Base-by-base conservation (phyloP, 2,888 invertebrate species). In the Cyclophora albipunctata region DNA sequence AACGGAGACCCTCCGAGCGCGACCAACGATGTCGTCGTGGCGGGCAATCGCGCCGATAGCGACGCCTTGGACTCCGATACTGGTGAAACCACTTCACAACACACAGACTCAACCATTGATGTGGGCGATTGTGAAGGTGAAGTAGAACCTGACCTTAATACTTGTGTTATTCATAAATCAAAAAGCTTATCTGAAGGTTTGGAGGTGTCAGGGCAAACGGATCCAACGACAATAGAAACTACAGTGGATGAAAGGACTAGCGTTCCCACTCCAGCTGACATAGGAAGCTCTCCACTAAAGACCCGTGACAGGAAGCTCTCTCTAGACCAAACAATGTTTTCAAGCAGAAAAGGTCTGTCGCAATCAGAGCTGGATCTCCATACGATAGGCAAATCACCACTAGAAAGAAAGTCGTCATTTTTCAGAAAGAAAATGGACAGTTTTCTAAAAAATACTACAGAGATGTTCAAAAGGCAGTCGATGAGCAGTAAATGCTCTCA, bases 381-480 rank as follows among this genome's bases (percentile, higher is more conserved):
- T 69, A 77, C 76, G 4, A 78, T 86, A 53, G 86, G 87, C 4
- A 87, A 85, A 63, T 79, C 73, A 5, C 84, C 85, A 6, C 57
- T 88, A 6, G 84, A 86, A 58, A 69, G 86, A 34, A 88, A 88
- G 68, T 84, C 86, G 1, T 87, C 88, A 3, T 87, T 87, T 63
- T 88, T 87, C 52, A 72, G 76, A 47, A 87, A 87, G 55, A 87
- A 81, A 63, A 78, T 87, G 81, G 84, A 86, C 37, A 87, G 80
- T 60, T 86, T 88, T 57, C 64, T 87, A 5, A 84, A 75, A 52
- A 88, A 88, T 53, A 87, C 88, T 0, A 79, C 85, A 1, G 85
- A 86, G 62, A 77, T 85, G 53, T 88, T 88, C 49, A 81, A 78
- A 57, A 73, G 73, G 33, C 81, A 84, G 45, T 76, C 84, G n/a